Evolutionary conservation across 2,888 invertebrate species (phyloP).

Genomic region (Liodrosophila aerea): DNA sequence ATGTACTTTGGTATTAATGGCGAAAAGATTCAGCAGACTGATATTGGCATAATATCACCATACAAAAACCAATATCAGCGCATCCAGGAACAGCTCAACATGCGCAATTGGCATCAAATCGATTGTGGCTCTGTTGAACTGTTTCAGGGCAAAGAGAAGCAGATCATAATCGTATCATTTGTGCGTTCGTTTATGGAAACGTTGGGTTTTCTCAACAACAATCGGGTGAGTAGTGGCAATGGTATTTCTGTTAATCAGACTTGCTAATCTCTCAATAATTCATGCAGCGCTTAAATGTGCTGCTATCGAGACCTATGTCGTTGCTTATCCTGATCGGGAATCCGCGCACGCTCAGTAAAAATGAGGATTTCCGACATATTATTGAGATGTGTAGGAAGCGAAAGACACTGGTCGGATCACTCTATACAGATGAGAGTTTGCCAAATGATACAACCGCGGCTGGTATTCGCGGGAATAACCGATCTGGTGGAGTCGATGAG

Average conservation of each 20-base stretch:
- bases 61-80: constrained; percentile 83
- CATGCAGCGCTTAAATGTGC: constrained; percentile 86
- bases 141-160: constrained; percentile 93
- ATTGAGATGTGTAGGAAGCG: constrained; percentile 69
- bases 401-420: constrained; percentile 58
- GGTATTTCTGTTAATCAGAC: neutral
- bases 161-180: constrained; percentile 91
- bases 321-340: constrained; percentile 85
- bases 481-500: too few relatives aligned
- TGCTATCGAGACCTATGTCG: constrained; percentile 85
- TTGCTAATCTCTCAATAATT: neutral
- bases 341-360: constrained; percentile 78
- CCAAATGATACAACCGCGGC: constrained; percentile 23
- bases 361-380: constrained; percentile 68
- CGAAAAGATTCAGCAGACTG: constrained; percentile 80
- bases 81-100: constrained; percentile 78
- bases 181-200: constrained; percentile 84
- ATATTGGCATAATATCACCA: constrained; percentile 86
- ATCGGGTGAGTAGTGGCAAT: constrained; percentile 68
- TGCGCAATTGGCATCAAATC: constrained; percentile 81
- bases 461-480: constrained; percentile 4
- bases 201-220: constrained; percentile 77
- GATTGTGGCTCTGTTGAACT: constrained; percentile 92
- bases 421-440: constrained; percentile 40
- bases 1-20: constrained; percentile 82